These are phyloP conservation scores for Raja brachyura DNA, from an alignment of 2,113 vertebrate genomes.

Conservation along the genomic window DNA sequence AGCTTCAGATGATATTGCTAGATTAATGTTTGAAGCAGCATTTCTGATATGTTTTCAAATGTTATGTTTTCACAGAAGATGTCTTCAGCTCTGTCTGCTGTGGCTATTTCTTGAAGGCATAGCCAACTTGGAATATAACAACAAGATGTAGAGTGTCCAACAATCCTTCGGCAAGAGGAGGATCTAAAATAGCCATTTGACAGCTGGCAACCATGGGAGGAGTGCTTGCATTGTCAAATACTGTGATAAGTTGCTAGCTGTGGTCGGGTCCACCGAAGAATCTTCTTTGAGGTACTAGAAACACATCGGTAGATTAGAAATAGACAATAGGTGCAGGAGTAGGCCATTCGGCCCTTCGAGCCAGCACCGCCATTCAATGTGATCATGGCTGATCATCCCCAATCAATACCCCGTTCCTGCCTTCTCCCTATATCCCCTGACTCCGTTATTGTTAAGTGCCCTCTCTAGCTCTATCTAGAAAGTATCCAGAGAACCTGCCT, in stretches of 20 bases:
- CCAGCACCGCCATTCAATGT: too few relatives aligned
- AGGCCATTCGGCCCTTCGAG: too few relatives aligned
- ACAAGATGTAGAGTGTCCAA: not conserved
- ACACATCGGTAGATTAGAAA: not conserved
- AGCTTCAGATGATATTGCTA: not conserved
- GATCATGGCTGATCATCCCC: too few relatives aligned
- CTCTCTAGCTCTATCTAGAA: too few relatives aligned
- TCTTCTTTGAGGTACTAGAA: not conserved
- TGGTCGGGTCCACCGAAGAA: not conserved
- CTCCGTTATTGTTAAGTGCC: too few relatives aligned
- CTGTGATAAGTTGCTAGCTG: not conserved
- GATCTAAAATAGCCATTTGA: not conserved
- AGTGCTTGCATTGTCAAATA: not conserved
- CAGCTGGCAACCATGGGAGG: not conserved
- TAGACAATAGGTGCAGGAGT: too few relatives aligned
- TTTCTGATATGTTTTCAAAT: not conserved
- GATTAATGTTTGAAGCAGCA: not conserved
- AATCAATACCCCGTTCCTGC: too few relatives aligned
- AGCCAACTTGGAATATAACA: not conserved
- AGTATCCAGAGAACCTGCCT: too few relatives aligned
- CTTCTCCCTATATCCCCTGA: too few relatives aligned
- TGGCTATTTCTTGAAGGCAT: not conserved
- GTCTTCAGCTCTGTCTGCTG: not conserved
- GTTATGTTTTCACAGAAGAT: not conserved
- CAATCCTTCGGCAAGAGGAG: not conserved